phyloP scores from a whole-genome alignment of 2,888 invertebrate genomes.

The Teinopalpus imperialis region DNA sequence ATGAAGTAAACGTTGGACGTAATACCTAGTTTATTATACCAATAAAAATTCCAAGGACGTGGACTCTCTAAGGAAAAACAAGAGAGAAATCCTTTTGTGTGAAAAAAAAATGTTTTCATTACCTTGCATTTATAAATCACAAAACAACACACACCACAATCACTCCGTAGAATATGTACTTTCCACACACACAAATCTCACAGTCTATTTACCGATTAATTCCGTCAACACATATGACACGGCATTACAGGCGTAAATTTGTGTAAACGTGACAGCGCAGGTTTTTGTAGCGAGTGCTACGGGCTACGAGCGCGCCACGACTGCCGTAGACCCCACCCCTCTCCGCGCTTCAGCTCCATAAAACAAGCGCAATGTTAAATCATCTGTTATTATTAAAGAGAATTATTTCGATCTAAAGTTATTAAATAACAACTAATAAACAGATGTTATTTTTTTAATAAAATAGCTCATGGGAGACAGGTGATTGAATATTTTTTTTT shows the following conservation, averaged over 20 bases:
- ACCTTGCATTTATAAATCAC: constrained; percentile 9
- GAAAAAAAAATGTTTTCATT: constrained; percentile 2
- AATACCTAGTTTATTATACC: constrained; percentile 17
- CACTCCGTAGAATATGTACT: constrained; percentile 9
- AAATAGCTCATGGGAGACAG: too few species aligned
- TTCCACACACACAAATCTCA: constrained; percentile 29
- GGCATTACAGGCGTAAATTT: constrained; percentile 20
- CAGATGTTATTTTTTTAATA: too few species aligned
- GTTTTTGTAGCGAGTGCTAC: constrained; percentile 65
- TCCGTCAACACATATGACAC: constrained; percentile 15
- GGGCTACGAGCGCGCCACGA: constrained; percentile 68
- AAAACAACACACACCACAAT: constrained; percentile 15
- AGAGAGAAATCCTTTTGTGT: constrained; percentile 10
- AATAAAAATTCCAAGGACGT: constrained; percentile 20
- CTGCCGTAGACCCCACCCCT: constrained; percentile 70
- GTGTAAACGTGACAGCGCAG: constrained; percentile 27
- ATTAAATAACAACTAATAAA: too few species aligned
- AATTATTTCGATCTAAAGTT: too few species aligned
- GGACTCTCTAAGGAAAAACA: constrained; percentile 12
- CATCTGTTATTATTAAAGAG: constrained; percentile 37
- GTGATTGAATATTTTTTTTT: too few species aligned
- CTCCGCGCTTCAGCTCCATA: constrained; percentile 43
- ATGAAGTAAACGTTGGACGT: not conserved
- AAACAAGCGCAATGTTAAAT: constrained; percentile 41
- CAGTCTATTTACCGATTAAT: constrained; percentile 24